Evolutionary conservation across 1,140 invertebrate genomes (phyloP).

Genomic region (Panagrolaimus sp.): DNA sequence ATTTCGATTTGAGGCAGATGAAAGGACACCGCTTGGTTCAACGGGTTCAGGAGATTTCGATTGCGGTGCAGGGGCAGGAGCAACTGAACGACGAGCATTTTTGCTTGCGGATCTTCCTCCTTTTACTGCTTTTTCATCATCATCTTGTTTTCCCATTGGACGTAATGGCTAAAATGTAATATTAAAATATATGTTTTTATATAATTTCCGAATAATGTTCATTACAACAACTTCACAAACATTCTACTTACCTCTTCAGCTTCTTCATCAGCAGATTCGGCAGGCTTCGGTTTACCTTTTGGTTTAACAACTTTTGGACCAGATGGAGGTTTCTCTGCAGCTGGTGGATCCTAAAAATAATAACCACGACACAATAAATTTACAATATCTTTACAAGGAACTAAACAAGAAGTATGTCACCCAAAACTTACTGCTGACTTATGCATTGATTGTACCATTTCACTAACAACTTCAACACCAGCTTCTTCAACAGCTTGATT

Average conservation of each 20-base stretch:
- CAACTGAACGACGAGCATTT: slow-evolving; percentile 4
- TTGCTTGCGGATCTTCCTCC: slow-evolving; percentile 1
- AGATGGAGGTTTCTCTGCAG: background rate
- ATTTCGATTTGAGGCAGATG: slow-evolving; percentile 21
- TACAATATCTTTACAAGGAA: slow-evolving; percentile 1
- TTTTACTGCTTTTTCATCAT: background rate
- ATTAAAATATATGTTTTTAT: background rate
- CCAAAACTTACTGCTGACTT: slow-evolving; percentile 40
- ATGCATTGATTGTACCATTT: slow-evolving; percentile 38
- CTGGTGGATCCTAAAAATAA: slow-evolving; percentile 19
- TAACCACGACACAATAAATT: slow-evolving; percentile 20
- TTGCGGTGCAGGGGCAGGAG: too few species aligned
- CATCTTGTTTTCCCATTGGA: background rate
- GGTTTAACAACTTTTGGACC: background rate
- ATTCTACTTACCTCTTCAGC: slow-evolving; percentile 5
- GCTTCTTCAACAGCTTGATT: slow-evolving; percentile 9
- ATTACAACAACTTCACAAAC: too few species aligned
- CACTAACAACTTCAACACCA: slow-evolving; percentile 22
- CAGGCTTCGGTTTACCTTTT: background rate
- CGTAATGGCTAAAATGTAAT: background rate
- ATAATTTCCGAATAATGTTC: too few species aligned
- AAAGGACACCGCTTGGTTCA: background rate
- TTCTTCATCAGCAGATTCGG: background rate
- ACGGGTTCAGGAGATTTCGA: background rate
- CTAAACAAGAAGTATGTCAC: slow-evolving; percentile 19